Percentiles rank a stretch among this genome's conserved stretches.
These are phyloP conservation scores for Chinchilla lanigera DNA, from an alignment of 2,113 vertebrate species.

Conservation along the genomic window DNA sequence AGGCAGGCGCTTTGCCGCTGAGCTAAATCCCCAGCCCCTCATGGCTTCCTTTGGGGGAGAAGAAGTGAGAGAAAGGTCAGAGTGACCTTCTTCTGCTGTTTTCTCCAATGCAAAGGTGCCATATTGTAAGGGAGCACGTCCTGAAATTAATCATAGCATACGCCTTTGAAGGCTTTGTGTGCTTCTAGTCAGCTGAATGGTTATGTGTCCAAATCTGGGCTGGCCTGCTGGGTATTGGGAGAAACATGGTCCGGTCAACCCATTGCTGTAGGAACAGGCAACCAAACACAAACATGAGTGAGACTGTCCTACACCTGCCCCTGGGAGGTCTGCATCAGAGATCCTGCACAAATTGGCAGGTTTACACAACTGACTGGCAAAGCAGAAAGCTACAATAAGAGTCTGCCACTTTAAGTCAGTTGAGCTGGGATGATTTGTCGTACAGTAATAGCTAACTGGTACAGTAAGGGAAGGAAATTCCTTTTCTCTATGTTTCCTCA, in stretches of 20 bases:
- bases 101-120: not conserved
- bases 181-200: not conserved
- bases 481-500: not conserved
- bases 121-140: too few species aligned
- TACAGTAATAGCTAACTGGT: not conserved
- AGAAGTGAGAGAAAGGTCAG: not conserved
- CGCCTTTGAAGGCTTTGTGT: not conserved
- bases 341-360: not conserved
- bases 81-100: not conserved
- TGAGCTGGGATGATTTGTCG: not conserved
- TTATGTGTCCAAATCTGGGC: not conserved
- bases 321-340: not conserved
- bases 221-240: not conserved
- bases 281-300: not conserved
- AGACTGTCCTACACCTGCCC: not conserved
- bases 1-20: too few species aligned
- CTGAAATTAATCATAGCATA: not conserved
- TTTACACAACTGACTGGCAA: not conserved
- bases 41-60: not conserved
- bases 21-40: too few species aligned
- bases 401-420: not conserved
- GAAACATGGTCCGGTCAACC: not conserved
- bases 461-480: not conserved
- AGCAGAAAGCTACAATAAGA: not conserved
- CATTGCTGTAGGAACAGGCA: not conserved